Conservation (phyloP, 2,113 vertebrate species). For the Dryoscopus gambensis region DNA sequence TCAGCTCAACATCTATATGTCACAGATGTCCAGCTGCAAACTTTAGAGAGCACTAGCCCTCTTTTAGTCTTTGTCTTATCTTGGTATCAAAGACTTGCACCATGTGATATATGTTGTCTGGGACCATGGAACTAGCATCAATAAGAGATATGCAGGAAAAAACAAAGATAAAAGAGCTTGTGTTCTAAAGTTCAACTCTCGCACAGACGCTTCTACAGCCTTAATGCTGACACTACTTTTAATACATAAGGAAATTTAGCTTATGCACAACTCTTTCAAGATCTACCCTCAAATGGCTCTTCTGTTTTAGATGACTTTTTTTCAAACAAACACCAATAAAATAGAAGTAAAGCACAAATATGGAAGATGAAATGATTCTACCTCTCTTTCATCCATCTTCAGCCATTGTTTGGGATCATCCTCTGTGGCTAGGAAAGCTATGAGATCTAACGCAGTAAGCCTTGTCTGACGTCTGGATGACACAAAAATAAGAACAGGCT, state of each 20-base stretch:
- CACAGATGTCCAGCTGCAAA: constrained; percentile 14
- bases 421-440: constrained; percentile 93
- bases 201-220: neutral
- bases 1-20: neutral
- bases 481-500: constrained; percentile 96
- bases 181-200: neutral
- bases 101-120: neutral
- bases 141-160: neutral
- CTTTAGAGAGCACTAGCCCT: neutral
- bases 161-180: constrained; percentile 19
- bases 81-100: constrained; percentile 30
- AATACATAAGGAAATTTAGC: neutral
- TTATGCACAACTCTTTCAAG: neutral
- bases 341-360: neutral
- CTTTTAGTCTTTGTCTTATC: neutral
- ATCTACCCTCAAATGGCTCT: neutral
- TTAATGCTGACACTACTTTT: neutral
- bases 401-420: constrained; percentile 98
- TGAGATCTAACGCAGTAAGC: constrained; percentile 94
- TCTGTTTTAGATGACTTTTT: neutral
- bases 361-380: constrained; percentile 54
- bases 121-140: neutral
- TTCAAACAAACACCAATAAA: neutral
- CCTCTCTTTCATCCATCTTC: constrained; percentile 97
- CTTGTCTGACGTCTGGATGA: constrained; percentile 95